phyloP scores from a whole-genome alignment of 30 jellyfish, hydroid and myxozoan genomes.

The Aurelia aurita complex sp. Pacific region DNA sequence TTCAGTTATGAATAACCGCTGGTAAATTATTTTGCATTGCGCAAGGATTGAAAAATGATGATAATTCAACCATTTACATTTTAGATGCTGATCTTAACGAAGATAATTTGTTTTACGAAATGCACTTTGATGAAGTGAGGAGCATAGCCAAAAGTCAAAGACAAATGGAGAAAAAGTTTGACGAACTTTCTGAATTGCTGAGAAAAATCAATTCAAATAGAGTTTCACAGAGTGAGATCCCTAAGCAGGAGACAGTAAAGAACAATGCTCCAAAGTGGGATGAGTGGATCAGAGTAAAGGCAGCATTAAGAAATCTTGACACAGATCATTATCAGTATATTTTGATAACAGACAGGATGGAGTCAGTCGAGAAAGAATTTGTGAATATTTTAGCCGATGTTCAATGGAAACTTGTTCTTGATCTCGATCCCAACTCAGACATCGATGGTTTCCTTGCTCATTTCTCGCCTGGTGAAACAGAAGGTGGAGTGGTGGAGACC shows the following conservation, averaged over 20 bases:
- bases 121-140: slow-evolving; percentile 8
- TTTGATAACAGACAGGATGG: slow-evolving; percentile 24
- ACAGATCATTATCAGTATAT: slow-evolving; percentile 31
- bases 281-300: slow-evolving; percentile 47
- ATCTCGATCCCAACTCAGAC: slow-evolving; percentile 52
- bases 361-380: not conserved
- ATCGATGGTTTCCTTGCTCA: slow-evolving; percentile 25
- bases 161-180: not conserved
- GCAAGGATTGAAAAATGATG: too few relatives aligned
- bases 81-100: slow-evolving; percentile 8
- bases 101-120: slow-evolving; percentile 16
- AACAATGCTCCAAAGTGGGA: slow-evolving; percentile 36
- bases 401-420: slow-evolving; percentile 47
- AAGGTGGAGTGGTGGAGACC: slow-evolving; percentile 28
- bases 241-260: slow-evolving; percentile 15
- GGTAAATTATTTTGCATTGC: too few relatives aligned
- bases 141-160: not conserved
- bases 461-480: slow-evolving; percentile 20
- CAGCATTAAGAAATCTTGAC: slow-evolving; percentile 21
- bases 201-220: not conserved
- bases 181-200: not conserved
- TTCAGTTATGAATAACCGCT: too few relatives aligned
- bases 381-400: slow-evolving; percentile 17
- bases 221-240: slow-evolving; percentile 19
- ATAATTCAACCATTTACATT: not conserved